Conservation (phyloP, 2,888 invertebrate species). For the Operophtera brumata region DNA sequence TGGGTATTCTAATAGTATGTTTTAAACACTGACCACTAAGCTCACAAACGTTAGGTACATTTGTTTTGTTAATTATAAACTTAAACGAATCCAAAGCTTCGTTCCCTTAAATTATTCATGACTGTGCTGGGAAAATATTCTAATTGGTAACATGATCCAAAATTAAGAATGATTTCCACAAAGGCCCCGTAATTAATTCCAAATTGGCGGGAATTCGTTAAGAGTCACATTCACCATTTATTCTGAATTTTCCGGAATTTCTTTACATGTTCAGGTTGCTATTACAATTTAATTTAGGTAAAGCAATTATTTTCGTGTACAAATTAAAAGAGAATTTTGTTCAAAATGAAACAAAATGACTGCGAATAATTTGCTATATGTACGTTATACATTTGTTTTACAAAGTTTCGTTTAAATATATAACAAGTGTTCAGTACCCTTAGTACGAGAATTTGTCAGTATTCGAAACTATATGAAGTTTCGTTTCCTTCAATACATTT, state of each 20-base stretch:
- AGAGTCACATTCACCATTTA: conserved; percentile 11
- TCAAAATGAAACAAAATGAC: neutral
- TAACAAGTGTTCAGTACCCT: too few relatives aligned
- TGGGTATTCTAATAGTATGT: too few relatives aligned
- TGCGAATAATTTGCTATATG: neutral
- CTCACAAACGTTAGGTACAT: too few relatives aligned
- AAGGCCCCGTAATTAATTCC: conserved; percentile 39
- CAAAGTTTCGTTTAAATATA: too few relatives aligned
- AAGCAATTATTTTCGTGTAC: neutral
- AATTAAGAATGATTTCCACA: conserved; percentile 30
- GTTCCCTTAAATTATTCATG: too few relatives aligned
- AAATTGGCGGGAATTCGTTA: conserved; percentile 39
- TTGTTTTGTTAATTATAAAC: too few relatives aligned
- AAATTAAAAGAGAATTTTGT: neutral
- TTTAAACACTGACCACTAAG: too few relatives aligned
- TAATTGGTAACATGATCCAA: conserved; percentile 30
- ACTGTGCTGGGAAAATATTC: conserved; percentile 14
- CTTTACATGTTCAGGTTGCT: neutral
- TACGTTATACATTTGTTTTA: neutral
- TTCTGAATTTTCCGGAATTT: neutral
- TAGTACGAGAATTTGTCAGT: too few relatives aligned
- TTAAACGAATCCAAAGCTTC: too few relatives aligned
- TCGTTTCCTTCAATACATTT: too few relatives aligned
- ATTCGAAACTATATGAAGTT: too few relatives aligned
- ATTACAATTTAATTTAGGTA: neutral